Conservation (phyloP, 2,888 invertebrate species). For the Ichneumon xanthorius region DNA sequence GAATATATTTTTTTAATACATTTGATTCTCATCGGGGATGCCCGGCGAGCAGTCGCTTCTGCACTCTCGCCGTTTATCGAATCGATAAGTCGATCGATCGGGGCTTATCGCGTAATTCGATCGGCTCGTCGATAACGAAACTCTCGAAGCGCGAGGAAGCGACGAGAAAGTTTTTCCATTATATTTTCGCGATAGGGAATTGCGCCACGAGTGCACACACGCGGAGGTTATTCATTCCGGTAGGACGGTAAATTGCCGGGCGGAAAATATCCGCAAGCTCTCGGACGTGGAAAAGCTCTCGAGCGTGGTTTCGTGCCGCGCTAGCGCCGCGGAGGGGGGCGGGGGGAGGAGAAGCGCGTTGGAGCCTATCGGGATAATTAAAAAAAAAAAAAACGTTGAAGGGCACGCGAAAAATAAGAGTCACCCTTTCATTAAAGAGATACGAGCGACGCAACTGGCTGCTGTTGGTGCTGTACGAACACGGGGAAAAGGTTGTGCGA, state of each 20-base stretch:
- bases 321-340: too few relatives aligned
- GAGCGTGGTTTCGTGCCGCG: neutral
- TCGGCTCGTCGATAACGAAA: neutral
- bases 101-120: neutral
- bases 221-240: constrained; percentile 9
- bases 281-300: neutral
- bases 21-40: neutral
- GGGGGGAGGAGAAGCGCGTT: neutral
- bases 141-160: neutral
- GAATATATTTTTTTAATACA: too few relatives aligned
- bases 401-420: neutral
- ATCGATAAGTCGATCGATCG: neutral
- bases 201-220: neutral
- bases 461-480: constrained; percentile 1
- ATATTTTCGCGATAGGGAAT: neutral
- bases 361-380: neutral
- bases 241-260: neutral
- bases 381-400: constrained; percentile 5
- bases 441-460: neutral
- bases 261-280: constrained; percentile 1
- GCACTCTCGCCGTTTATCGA: too few relatives aligned
- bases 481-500: constrained; percentile 5
- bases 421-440: constrained; percentile 4
- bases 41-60: neutral
- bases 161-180: neutral